A percentile compares a stretch with the other conserved stretches of the same genome.
phyloP scores from a whole-genome alignment of 2,888 invertebrate species.

The Cataglyphis cursor region DNA sequence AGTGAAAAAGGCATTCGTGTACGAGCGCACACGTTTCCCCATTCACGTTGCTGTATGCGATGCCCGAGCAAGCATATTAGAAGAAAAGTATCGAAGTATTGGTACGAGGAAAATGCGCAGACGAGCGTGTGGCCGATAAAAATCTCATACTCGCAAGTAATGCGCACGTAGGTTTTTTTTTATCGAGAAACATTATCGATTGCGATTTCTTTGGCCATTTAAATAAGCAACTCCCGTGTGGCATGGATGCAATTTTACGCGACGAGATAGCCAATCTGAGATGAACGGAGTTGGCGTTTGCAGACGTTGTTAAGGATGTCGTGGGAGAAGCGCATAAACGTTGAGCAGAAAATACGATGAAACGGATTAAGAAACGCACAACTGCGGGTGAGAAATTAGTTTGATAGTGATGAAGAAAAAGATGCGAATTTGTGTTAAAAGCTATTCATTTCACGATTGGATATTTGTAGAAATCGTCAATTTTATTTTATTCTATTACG shows the following conservation, averaged over 20 bases:
- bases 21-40: constrained; percentile 43
- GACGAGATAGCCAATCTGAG: constrained; percentile 34
- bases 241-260: constrained; percentile 55
- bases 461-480: not conserved
- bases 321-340: constrained; percentile 1
- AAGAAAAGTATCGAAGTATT: constrained; percentile 27
- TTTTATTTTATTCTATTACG: not conserved
- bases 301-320: constrained; percentile 17
- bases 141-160: constrained; percentile 36
- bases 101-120: constrained; percentile 3
- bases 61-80: constrained; percentile 37
- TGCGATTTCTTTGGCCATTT: constrained; percentile 60
- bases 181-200: constrained; percentile 49
- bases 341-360: constrained; percentile 38
- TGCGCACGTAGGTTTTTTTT: constrained; percentile 22
- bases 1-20: constrained; percentile 48
- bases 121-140: constrained; percentile 34
- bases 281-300: constrained; percentile 20
- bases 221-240: constrained; percentile 58
- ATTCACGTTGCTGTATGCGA: constrained; percentile 3
- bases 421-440: constrained; percentile 35
- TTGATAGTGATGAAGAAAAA: constrained; percentile 31
- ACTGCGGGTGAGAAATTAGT: constrained; percentile 47
- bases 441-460: constrained; percentile 25
- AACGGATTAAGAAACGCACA: constrained; percentile 50